Base-by-base conservation (phyloP, 2,797 vertebrate species). In the Apogon talboti region DNA sequence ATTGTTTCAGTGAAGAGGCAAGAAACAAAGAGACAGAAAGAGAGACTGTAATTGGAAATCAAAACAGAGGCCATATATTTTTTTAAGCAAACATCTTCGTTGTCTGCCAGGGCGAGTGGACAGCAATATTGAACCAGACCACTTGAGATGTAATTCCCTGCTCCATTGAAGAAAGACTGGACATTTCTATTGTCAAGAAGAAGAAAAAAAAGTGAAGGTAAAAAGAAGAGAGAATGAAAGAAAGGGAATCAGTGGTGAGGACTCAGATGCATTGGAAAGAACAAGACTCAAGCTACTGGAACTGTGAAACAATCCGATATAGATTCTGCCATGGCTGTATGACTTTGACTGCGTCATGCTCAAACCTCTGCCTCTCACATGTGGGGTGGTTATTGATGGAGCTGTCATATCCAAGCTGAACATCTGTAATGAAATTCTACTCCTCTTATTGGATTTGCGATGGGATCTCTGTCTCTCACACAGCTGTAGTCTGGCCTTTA, bases 361-460 rank as follows among this genome's bases (percentile, higher is more conserved):
- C 84, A 71, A 57, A 70, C 81, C 64, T 75, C 78, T 73, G 83
- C 78, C 81, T 72, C 85, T 87, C 82, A 84, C 90, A 89, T 88
- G 90, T 83, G 78, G 83, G 77, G 77, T 8, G 64, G 90, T 92
- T 92, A 92, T 92, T 91, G 91, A 92, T 92, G 89, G 90, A 91
- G 88, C 89, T 85, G 70, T 92, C 91, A 92, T 90, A 88, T 91
- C 87, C 85, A 82, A 78, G 71, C 86, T 72, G 77, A 92, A 90
- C 91, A 92, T 92, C 87, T 92, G 91, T 91, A 91, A 91, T 91
- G 87, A 91, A 91, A 91, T 90, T 90, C 72, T 78, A 79, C 82
- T 87, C 68, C 42, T 89, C 81, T 91, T 91, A 91, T 91, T 92
- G 86, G 75, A 91, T 91, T 89, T 85, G 75, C 71, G 82, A 90